A percentile compares a stretch with the other conserved stretches of the same genome.
phyloP scores from a whole-genome alignment of 2,113 vertebrate species.

The Albula glossodonta region DNA sequence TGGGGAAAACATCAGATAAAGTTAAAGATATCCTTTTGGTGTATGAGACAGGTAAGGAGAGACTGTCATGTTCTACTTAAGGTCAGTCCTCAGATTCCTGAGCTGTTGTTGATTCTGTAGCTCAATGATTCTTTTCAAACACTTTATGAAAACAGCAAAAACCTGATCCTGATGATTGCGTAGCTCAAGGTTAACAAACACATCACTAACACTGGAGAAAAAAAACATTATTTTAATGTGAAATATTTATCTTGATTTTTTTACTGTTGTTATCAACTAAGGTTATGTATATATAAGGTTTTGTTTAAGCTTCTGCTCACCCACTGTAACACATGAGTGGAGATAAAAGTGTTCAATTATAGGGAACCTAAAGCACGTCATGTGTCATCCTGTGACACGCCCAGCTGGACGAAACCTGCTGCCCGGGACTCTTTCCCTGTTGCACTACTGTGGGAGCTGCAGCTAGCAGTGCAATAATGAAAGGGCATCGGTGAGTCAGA shows the following conservation, averaged over 20 bases:
- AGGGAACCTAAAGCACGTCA: neutral
- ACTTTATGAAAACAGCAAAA: no score
- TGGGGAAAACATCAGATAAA: neutral
- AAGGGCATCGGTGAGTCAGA: slow-evolving; percentile 78
- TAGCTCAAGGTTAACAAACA: no score
- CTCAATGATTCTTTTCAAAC: neutral
- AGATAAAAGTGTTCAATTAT: no score
- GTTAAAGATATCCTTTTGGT: neutral
- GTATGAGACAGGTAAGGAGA: neutral
- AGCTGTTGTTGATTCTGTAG: neutral
- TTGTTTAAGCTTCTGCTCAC: neutral
- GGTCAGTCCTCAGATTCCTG: neutral
- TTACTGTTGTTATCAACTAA: no score
- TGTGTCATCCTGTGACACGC: neutral
- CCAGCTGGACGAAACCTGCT: slow-evolving; percentile 41
- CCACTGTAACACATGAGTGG: neutral
- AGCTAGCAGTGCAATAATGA: slow-evolving; percentile 95
- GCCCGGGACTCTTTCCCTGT: slow-evolving; percentile 91
- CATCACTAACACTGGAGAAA: neutral
- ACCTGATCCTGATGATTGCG: no score
- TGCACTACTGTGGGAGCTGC: slow-evolving; percentile 87
- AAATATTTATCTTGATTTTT: neutral
- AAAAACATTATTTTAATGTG: neutral
- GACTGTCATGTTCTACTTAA: neutral
- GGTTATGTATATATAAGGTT: neutral